Conservation (phyloP, 2,797 vertebrate species). For the Hozukius guyotensis region DNA sequence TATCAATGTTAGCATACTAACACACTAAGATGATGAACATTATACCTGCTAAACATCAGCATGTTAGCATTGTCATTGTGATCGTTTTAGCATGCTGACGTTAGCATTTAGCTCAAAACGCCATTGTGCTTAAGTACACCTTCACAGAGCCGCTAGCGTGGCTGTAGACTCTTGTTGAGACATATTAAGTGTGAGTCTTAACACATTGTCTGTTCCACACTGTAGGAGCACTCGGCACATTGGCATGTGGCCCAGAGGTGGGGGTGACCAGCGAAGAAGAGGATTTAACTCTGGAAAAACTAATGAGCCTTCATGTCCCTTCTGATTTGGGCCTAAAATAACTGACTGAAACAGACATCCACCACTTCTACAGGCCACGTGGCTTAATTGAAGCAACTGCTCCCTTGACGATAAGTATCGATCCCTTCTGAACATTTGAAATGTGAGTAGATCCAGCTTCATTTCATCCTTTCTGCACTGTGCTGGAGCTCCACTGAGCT, state of each 20-base stretch:
- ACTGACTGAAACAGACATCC: constrained; percentile 57
- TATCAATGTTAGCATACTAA: neutral
- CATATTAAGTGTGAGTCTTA: constrained; percentile 8
- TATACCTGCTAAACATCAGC: neutral
- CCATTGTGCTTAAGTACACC: neutral
- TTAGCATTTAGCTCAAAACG: neutral
- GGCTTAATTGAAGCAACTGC: constrained; percentile 63
- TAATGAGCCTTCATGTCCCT: constrained; percentile 64
- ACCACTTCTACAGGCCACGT: constrained; percentile 37
- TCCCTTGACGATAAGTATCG: constrained; percentile 59
- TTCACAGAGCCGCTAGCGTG: neutral
- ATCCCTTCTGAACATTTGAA: constrained; percentile 71
- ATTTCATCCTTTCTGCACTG: constrained; percentile 62
- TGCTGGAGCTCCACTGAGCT: constrained; percentile 65
- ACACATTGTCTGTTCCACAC: constrained; percentile 43
- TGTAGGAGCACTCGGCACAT: constrained; percentile 66
- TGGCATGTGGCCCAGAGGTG: constrained; percentile 52
- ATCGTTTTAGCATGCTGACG: neutral
- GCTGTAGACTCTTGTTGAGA: neutral
- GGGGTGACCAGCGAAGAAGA: constrained; percentile 59
- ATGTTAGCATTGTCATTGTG: neutral
- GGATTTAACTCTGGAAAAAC: constrained; percentile 59
- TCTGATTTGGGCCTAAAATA: constrained; percentile 57
- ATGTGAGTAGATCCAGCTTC: constrained; percentile 64
- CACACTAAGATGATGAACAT: neutral